A percentile compares a stretch with the other conserved stretches of the same genome.
Conservation (phyloP, 2,797 vertebrate species). For the Sebastes minor region DNA sequence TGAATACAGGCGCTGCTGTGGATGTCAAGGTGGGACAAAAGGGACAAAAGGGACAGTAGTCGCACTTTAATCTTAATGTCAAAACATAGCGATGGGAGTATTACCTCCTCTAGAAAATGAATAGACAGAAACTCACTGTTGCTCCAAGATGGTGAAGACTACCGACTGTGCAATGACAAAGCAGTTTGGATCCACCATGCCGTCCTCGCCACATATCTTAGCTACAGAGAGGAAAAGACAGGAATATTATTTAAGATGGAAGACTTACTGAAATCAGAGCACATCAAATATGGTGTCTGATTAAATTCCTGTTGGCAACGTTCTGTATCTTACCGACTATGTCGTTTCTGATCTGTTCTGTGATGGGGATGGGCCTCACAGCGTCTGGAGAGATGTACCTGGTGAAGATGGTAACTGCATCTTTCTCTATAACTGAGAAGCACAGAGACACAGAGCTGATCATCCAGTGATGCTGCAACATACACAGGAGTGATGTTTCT, state of each 20-base stretch:
- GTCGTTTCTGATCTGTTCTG: slow-evolving; percentile 94
- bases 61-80: slow-evolving; percentile 13
- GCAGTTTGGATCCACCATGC: slow-evolving; percentile 98
- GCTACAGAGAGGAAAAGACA: slow-evolving; percentile 76
- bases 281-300: neutral
- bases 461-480: neutral
- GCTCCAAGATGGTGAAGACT: slow-evolving; percentile 91
- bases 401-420: slow-evolving; percentile 97
- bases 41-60: neutral
- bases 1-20: slow-evolving; percentile 1
- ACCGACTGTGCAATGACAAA: slow-evolving; percentile 93
- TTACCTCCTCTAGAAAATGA: neutral
- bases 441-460: neutral
- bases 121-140: slow-evolving; percentile 88
- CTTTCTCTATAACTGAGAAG: slow-evolving; percentile 93
- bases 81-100: neutral
- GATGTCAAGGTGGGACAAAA: neutral
- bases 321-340: slow-evolving; percentile 90
- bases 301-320: too few species aligned
- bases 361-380: slow-evolving; percentile 95
- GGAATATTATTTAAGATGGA: neutral
- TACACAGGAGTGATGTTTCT: neutral
- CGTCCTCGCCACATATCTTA: slow-evolving; percentile 98
- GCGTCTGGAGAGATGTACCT: slow-evolving; percentile 98
- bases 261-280: neutral